phyloP scores from a whole-genome alignment of 2,113 vertebrate genomes.

The Coregonus clupeaformis region DNA sequence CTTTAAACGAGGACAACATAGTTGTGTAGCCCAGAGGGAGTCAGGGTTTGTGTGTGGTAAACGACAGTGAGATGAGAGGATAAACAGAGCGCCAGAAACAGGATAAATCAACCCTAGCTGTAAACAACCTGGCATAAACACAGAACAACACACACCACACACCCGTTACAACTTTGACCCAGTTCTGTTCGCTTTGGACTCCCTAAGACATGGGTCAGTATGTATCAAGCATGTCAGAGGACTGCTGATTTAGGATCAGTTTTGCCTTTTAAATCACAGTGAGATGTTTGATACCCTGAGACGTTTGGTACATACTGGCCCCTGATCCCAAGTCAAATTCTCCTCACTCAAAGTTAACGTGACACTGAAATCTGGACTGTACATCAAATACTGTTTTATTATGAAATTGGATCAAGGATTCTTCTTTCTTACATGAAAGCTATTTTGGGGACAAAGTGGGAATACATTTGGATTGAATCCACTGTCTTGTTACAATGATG shows the following conservation, averaged over 20 bases:
- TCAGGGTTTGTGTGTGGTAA: conserved; percentile 39
- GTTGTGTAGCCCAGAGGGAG: conserved; percentile 19
- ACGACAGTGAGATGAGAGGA: conserved; percentile 41
- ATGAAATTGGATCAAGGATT: background rate
- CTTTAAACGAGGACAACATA: too few species aligned
- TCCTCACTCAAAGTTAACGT: conserved; percentile 23
- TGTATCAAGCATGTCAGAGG: too few species aligned
- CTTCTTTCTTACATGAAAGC: conserved; percentile 20
- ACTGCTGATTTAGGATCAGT: too few species aligned
- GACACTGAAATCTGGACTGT: conserved; percentile 31
- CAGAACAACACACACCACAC: conserved; percentile 50
- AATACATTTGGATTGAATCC: conserved; percentile 9
- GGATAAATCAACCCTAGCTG: conserved; percentile 45
- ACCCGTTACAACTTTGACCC: conserved; percentile 5
- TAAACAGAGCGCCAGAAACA: conserved; percentile 48
- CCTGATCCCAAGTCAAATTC: conserved; percentile 14
- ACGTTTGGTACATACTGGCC: background rate
- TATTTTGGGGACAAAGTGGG: conserved; percentile 33
- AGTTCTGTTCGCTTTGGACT: background rate
- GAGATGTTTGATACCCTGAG: too few species aligned
- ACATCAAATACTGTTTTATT: conserved; percentile 22
- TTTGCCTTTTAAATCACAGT: too few species aligned
- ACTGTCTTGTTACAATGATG: conserved; percentile 54
- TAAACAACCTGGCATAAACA: conserved; percentile 19
- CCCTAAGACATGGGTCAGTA: too few species aligned